A percentile compares a stretch with the other conserved stretches of the same genome.
Evolutionary conservation across 1,140 invertebrate species (phyloP).

Genomic region (Drosophila ironensis): DNA sequence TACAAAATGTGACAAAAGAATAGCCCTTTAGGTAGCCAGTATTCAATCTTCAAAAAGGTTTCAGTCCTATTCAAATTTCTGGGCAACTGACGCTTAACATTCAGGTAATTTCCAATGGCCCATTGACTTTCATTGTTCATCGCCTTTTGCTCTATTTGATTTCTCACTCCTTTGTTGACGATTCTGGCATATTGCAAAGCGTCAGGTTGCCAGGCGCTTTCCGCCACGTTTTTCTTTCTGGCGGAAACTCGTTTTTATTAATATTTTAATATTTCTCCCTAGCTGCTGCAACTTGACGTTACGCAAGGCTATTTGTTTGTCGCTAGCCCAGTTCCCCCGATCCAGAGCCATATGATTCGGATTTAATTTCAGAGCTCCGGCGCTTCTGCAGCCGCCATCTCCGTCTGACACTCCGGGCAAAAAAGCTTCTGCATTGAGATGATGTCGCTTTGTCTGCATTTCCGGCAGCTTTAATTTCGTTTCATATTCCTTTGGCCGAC

Average conservation of each 20-base stretch:
- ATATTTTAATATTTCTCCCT: slow-evolving; percentile 38
- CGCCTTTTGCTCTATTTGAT: not conserved
- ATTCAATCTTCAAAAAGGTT: too few species aligned
- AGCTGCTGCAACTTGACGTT: slow-evolving; percentile 31
- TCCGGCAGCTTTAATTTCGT: slow-evolving; percentile 74
- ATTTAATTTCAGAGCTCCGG: slow-evolving; percentile 46
- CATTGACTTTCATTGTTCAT: not conserved
- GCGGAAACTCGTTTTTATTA: slow-evolving; percentile 45
- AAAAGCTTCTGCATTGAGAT: slow-evolving; percentile 65
- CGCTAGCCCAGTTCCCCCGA: slow-evolving; percentile 2
- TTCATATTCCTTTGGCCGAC: slow-evolving; percentile 40
- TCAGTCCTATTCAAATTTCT: not conserved
- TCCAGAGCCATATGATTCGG: slow-evolving; percentile 33
- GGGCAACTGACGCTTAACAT: not conserved
- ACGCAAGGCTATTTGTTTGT: slow-evolving; percentile 26
- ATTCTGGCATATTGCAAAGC: not conserved
- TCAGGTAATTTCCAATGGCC: not conserved
- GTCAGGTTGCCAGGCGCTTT: not conserved
- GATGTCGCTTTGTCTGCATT: slow-evolving; percentile 75
- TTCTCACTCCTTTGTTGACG: not conserved
- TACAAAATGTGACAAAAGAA: too few species aligned
- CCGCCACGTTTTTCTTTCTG: slow-evolving; percentile 11
- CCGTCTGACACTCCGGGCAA: slow-evolving; percentile 61
- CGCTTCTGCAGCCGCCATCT: slow-evolving; percentile 5
- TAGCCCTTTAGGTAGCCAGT: too few species aligned